Percentiles rank a stretch among this genome's conserved stretches.
Evolutionary conservation across 1,140 invertebrate species (phyloP).

Genomic region (Zeugodacus cucurbitae): DNA sequence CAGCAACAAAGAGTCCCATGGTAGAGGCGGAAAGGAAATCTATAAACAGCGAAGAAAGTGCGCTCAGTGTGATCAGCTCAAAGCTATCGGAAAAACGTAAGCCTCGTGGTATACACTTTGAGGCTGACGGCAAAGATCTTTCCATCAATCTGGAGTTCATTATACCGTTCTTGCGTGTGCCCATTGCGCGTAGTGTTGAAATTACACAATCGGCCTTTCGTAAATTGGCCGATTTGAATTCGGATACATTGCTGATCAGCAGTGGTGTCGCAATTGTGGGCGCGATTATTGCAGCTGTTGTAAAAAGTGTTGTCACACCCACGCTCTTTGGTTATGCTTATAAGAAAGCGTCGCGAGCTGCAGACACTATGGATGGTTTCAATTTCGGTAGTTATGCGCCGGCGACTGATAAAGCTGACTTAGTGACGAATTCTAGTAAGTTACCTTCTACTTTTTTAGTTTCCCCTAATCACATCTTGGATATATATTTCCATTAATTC

Average conservation of each 20-base stretch:
- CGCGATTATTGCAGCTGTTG: conserved; percentile 53
- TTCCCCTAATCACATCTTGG: no score
- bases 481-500: neutral
- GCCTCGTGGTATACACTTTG: conserved; percentile 57
- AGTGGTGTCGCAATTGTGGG: conserved; percentile 54
- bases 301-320: conserved; percentile 38
- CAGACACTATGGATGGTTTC: neutral
- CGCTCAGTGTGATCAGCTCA: neutral
- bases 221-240: conserved; percentile 52
- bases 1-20: neutral
- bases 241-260: conserved; percentile 51
- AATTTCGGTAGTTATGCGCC: neutral
- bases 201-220: conserved; percentile 52
- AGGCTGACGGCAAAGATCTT: conserved; percentile 55
- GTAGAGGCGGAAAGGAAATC: neutral
- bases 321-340: conserved; percentile 46
- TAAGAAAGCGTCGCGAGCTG: neutral
- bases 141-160: conserved; percentile 61
- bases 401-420: neutral
- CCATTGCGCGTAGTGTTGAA: conserved; percentile 52
- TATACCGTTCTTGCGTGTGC: conserved; percentile 53
- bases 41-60: neutral
- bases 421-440: neutral
- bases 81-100: conserved; percentile 44
- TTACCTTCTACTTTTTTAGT: no score